Base-by-base conservation (phyloP, 1,140 invertebrate species). In the Drosophila kurseongensis region DNA sequence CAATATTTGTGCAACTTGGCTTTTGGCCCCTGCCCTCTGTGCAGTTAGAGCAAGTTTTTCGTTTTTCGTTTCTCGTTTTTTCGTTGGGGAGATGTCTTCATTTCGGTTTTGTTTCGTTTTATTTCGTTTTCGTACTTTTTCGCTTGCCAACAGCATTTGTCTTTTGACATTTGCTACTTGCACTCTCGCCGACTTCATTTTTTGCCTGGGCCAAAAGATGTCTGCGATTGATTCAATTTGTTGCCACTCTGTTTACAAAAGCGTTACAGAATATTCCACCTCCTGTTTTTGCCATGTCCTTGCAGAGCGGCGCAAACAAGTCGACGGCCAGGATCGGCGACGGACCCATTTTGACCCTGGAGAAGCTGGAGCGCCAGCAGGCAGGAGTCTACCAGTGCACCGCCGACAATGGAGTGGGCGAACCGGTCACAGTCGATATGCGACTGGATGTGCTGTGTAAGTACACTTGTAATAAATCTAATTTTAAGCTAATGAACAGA, bases 361-460 rank as follows among this genome's bases (percentile, higher is more conserved):
- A 95, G 44, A 92, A 94, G 35, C 92, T 95, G 41, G 95, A 95
- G 80, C 92, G 95, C 8, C 93, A 94, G 57, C 94, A 95, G 69
- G 94, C 95, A 40, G 95, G 95, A 0, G 93, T 94, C 14, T 96
- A 96, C 91, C 93, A 94, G 32, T 96, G 95, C 75, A 95, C 94
- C 0, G 95, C 95, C 4, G 94, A 95, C 83, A 96, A 96, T 69
- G 95, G 94, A 1, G 95, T 96, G 8, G 95, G 95, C 0, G 94
- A 94, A 23, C 94, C 95, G 0, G 93, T 95, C 0, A 94, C 94
- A 5, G 94, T 94, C 0, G 94, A 94, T 59, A 94, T 95, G 84
- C 93, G 93, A 18, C 91, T 96, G 13, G 94, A 95, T 91, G 95
- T 96, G 8, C 81, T 95, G 4, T 95, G 94, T 95, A 78, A 94